These are phyloP conservation scores for Hofmannophila pseudospretella DNA, from an alignment of 2,888 invertebrate species.

Conservation along the genomic window DNA sequence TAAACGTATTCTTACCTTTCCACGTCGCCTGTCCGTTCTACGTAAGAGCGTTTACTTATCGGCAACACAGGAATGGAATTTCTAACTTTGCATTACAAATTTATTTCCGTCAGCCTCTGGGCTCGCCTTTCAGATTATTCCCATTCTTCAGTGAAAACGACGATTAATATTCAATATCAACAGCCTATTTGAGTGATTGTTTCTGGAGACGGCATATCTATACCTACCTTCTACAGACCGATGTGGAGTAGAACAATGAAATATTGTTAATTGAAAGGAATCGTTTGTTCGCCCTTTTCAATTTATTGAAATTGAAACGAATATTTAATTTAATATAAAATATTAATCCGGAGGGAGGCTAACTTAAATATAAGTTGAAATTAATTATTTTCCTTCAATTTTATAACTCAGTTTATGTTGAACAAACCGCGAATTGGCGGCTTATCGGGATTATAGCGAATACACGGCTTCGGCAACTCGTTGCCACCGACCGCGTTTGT, in stretches of 20 bases:
- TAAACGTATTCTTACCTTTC: conserved; percentile 64
- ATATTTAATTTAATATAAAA: conserved; percentile 51
- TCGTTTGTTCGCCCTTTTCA: conserved; percentile 42
- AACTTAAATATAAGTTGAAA: conserved; percentile 26
- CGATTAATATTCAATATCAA: conserved; percentile 76
- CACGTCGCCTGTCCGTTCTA: conserved; percentile 29
- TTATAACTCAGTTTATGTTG: not conserved
- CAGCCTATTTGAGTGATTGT: conserved; percentile 74
- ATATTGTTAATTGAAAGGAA: conserved; percentile 55
- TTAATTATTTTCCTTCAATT: not conserved
- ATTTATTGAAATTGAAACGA: conserved; percentile 39
- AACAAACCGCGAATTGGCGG: not conserved
- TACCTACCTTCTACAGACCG: conserved; percentile 36
- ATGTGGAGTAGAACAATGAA: conserved; percentile 50
- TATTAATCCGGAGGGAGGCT: conserved; percentile 39
- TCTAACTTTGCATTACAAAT: conserved; percentile 77
- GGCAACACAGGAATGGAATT: conserved; percentile 70
- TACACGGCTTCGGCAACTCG: conserved; percentile 1
- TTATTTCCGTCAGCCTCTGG: conserved; percentile 61
- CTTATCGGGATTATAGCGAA: not conserved
- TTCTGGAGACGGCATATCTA: conserved; percentile 40
- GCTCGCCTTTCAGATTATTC: conserved; percentile 65
- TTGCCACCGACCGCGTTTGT: conserved; percentile 41
- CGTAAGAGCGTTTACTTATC: conserved; percentile 68
- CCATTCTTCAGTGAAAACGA: conserved; percentile 69